Evolutionary conservation across 1,140 invertebrate genomes (phyloP), one percentile per base, ranked within the genome.

Genomic region (Brachionus rubens): DNA sequence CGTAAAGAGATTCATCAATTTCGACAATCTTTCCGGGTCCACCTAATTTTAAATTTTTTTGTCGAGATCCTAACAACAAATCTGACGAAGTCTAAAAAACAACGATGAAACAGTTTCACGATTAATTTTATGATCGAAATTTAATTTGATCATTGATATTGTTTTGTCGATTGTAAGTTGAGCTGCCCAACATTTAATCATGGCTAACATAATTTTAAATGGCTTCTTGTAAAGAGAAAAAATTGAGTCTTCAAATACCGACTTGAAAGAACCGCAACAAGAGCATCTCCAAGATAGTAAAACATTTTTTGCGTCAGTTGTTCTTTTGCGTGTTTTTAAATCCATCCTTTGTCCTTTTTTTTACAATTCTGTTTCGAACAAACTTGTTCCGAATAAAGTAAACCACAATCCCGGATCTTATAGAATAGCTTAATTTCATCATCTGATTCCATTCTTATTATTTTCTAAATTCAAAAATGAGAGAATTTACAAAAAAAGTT

Each of bases 111-210:
- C 16, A 50, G 47, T 50, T 2, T 50, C 47, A 21, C 24, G 16
- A 50, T 50, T 50, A 21, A 50, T 50, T 50, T 50, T 50, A 21
- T 50, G 47, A 50, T 50, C 24, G 24, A 50, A 50, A 50, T 50
- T 50, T 21, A 50, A 48, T 48, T 48, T 19, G 21, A 48, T 48
- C n/a, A 48, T 50, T 50, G 47, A 21, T 21, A 50, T 24, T 50
- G 47, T 50, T 50, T 50, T 50, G 12, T n/a, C 47, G 24, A 50
- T 50, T 21, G 16, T 50, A 21, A 24, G 47, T 21, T 50, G 47
- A 50, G 47, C 47, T 50, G 47, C 19, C 47, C 47, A 48, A 48
- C 47, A 48, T 21, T 48, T 48, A 10, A 48, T 19, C 12, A n/a
- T n/a, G n/a, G n/a, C 16, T 21, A 50, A 50, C 24, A 50, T 21